Percentiles rank a stretch among this genome's conserved stretches.
These are phyloP conservation scores for Nomada flava DNA, from an alignment of 2,888 invertebrate genomes.

Conservation along the genomic window DNA sequence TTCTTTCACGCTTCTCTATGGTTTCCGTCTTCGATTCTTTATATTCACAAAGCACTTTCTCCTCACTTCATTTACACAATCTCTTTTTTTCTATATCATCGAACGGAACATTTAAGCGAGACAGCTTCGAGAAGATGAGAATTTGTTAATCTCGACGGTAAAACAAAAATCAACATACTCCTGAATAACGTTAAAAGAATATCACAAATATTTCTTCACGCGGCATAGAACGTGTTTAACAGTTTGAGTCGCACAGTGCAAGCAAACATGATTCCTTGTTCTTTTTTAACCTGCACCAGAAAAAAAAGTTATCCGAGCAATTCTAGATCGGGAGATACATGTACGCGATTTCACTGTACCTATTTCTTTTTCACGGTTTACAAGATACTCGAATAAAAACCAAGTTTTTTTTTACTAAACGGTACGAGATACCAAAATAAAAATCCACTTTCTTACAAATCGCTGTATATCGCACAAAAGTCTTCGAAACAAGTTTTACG, in stretches of 20 bases:
- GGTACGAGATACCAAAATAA: too few relatives aligned
- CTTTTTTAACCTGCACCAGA: too few relatives aligned
- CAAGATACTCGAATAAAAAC: neutral
- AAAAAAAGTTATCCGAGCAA: constrained; percentile 12
- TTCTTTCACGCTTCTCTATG: neutral
- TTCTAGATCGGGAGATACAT: neutral
- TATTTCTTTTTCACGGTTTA: neutral
- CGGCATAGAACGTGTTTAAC: neutral
- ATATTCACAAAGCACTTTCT: neutral
- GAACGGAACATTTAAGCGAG: neutral
- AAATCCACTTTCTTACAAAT: constrained; percentile 22
- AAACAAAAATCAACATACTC: neutral
- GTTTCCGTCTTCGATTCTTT: neutral
- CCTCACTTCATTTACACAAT: constrained; percentile 20
- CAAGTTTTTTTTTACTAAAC: neutral
- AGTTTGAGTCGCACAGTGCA: neutral
- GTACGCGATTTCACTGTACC: neutral
- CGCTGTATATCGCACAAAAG: neutral
- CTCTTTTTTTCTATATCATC: neutral
- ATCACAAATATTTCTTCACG: neutral
- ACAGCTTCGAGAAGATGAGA: neutral
- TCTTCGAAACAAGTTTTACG: neutral
- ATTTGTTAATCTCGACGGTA: neutral
- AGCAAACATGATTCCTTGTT: neutral
- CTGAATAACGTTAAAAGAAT: neutral